These are phyloP conservation scores for Monomorium pharaonis DNA, from an alignment of 1,140 invertebrate species.

Conservation along the genomic window DNA sequence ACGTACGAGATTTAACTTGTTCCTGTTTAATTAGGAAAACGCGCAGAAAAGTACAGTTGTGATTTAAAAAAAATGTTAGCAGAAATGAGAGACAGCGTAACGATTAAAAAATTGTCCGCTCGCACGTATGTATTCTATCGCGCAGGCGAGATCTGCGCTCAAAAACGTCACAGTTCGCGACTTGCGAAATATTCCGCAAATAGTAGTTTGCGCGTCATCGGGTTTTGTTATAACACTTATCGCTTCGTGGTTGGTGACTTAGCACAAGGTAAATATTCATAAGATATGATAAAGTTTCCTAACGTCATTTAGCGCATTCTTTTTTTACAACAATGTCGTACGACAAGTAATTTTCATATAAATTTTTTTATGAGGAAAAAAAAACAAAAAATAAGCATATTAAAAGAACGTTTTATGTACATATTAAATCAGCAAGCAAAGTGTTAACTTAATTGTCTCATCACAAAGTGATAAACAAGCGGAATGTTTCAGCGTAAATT, in stretches of 20 bases:
- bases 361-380: background rate
- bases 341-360: background rate
- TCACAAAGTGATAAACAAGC: conserved; percentile 11
- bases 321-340: background rate
- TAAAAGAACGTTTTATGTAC: no score
- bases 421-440: background rate
- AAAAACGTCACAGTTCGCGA: background rate
- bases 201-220: background rate
- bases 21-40: background rate
- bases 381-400: no score
- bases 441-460: conserved; percentile 10
- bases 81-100: background rate
- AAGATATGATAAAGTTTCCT: background rate
- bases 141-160: background rate
- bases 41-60: background rate
- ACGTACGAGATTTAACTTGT: background rate
- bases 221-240: conserved; percentile 15
- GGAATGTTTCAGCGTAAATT: background rate
- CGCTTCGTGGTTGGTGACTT: background rate
- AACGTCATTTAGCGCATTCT: background rate
- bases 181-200: conserved; percentile 24
- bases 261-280: background rate
- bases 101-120: conserved; percentile 10
- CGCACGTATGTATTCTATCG: background rate
- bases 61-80: background rate